A percentile compares a stretch with the other conserved stretches of the same genome.
Conservation (phyloP, 2,113 vertebrate species). For the Anoplopoma fimbria region DNA sequence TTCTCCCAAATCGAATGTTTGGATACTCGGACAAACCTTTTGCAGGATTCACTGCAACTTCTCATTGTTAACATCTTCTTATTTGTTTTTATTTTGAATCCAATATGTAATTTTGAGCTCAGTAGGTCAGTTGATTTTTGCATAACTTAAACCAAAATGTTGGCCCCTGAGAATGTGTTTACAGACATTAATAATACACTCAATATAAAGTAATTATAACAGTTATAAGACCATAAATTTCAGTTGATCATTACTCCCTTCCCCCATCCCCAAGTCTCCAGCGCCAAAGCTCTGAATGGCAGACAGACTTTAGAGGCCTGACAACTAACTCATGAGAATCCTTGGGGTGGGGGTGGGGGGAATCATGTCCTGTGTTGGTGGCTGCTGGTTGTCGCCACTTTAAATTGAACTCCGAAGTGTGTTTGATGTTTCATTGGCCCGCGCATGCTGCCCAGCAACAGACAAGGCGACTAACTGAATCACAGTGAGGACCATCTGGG, state of each 20-base stretch:
- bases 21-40: background rate
- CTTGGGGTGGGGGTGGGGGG: background rate
- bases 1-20: no score
- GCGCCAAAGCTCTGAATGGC: constrained; percentile 34
- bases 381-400: constrained; percentile 56
- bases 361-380: constrained; percentile 45
- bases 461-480: constrained; percentile 77
- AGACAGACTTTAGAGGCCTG: constrained; percentile 26
- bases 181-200: background rate
- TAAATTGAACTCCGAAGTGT: constrained; percentile 48
- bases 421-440: constrained; percentile 65
- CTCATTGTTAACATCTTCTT: no score
- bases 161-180: background rate
- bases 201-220: background rate
- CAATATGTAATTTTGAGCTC: no score
- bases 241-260: constrained; percentile 18
- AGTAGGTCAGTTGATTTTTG: background rate
- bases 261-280: background rate
- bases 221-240: constrained; percentile 10
- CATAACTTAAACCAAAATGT: background rate
- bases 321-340: constrained; percentile 47
- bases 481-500: constrained; percentile 81
- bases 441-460: constrained; percentile 78
- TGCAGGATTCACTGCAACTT: background rate
- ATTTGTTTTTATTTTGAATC: no score